A percentile compares a stretch with the other conserved stretches of the same genome.
phyloP scores from a whole-genome alignment of 2,888 invertebrate genomes.

The Thereva nobilitata region DNA sequence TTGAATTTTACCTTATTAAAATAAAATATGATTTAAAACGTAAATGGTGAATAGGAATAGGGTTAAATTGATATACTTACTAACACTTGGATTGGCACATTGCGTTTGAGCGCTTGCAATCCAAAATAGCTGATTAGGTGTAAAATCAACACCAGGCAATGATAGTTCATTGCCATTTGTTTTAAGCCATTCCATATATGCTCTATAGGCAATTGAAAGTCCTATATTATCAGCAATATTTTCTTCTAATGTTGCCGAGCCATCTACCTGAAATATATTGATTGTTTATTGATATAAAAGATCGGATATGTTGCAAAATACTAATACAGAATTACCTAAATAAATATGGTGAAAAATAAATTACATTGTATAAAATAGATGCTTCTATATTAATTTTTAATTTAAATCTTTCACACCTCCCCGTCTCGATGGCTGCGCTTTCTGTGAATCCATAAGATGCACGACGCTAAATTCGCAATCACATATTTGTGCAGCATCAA shows the following conservation, averaged over 20 bases:
- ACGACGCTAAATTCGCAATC: too few relatives aligned
- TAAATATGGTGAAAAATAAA: too few relatives aligned
- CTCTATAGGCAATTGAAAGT: slow-evolving; percentile 32
- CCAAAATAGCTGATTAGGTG: slow-evolving; percentile 36
- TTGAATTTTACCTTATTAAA: slow-evolving; percentile 6
- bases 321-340: too few relatives aligned
- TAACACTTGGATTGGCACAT: slow-evolving; percentile 25
- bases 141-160: slow-evolving; percentile 36
- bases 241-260: slow-evolving; percentile 34
- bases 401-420: too few relatives aligned
- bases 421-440: too few relatives aligned
- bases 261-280: slow-evolving; percentile 29
- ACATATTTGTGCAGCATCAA: too few relatives aligned
- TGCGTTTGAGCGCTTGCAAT: slow-evolving; percentile 29
- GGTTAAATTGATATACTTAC: slow-evolving; percentile 4
- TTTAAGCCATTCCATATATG: slow-evolving; percentile 30
- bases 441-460: too few relatives aligned
- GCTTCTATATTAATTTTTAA: too few relatives aligned
- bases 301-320: too few relatives aligned
- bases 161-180: slow-evolving; percentile 21
- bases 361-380: too few relatives aligned
- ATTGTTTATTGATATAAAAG: too few relatives aligned
- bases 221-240: slow-evolving; percentile 41
- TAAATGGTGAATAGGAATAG: too few relatives aligned
- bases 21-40: neutral